Percentiles rank a stretch among this genome's conserved stretches.
Conservation (phyloP, 2,888 invertebrate genomes). For the Pomacea canaliculata region DNA sequence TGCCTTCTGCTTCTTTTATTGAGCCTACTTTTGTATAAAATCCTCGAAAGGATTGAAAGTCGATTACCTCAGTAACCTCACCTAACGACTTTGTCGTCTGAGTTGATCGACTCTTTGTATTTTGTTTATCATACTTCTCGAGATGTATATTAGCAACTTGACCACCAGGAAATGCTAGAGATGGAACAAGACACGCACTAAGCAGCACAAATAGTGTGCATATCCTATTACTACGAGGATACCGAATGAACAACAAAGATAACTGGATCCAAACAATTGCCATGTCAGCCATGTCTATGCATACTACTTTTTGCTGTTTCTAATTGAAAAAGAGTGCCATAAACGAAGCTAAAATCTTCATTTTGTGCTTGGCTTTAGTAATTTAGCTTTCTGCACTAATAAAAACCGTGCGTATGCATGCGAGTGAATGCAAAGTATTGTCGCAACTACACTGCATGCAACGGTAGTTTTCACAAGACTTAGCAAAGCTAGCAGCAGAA, state of each 20-base stretch:
- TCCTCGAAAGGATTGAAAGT: slow-evolving; percentile 10
- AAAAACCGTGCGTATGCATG: no score
- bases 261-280: slow-evolving; percentile 33
- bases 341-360: no score
- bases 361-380: no score
- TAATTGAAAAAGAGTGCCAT: neutral
- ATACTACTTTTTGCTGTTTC: neutral
- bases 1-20: slow-evolving; percentile 19
- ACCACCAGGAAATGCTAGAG: slow-evolving; percentile 18
- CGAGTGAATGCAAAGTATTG: no score
- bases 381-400: no score
- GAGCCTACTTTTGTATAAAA: slow-evolving; percentile 20
- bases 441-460: no score
- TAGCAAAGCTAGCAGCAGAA: no score
- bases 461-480: no score
- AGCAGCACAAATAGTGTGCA: slow-evolving; percentile 35
- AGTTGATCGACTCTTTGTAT: slow-evolving; percentile 16
- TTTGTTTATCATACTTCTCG: slow-evolving; percentile 12
- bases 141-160: slow-evolving; percentile 12
- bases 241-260: slow-evolving; percentile 33
- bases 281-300: slow-evolving; percentile 39
- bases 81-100: neutral
- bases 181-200: slow-evolving; percentile 37
- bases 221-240: slow-evolving; percentile 31
- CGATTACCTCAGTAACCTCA: neutral